These are phyloP conservation scores for Tenthredo mesomela DNA, from an alignment of 2,888 invertebrate genomes.

Conservation along the genomic window DNA sequence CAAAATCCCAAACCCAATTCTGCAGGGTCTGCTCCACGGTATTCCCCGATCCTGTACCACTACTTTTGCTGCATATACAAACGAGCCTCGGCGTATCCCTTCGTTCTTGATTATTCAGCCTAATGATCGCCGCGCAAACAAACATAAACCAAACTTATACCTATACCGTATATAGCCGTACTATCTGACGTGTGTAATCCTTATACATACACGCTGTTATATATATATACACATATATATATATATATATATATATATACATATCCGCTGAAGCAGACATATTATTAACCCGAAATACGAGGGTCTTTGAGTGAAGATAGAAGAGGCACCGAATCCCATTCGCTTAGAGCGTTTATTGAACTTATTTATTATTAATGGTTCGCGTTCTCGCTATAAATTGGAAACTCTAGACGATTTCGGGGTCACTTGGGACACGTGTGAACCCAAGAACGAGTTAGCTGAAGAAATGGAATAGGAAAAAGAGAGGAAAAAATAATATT, in stretches of 20 bases:
- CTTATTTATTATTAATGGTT: constrained; percentile 38
- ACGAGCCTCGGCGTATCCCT: constrained; percentile 22
- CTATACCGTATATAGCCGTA: no score
- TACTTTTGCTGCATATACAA: constrained; percentile 13
- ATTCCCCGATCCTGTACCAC: not conserved
- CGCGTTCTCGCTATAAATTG: not conserved
- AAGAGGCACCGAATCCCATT: constrained; percentile 14
- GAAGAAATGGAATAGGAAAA: not conserved
- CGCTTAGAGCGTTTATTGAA: constrained; percentile 29
- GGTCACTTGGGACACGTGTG: constrained; percentile 9
- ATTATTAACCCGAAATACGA: constrained; percentile 38
- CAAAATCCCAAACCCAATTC: constrained; percentile 17
- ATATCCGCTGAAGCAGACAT: constrained; percentile 11
- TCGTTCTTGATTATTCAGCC: constrained; percentile 57
- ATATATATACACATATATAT: not conserved
- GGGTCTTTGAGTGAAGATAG: not conserved
- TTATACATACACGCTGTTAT: not conserved
- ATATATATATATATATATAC: not conserved
- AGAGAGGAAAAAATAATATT: not conserved
- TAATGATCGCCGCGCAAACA: constrained; percentile 62
- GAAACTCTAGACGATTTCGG: constrained; percentile 1
- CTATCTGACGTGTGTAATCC: constrained; percentile 6
- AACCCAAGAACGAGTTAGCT: not conserved
- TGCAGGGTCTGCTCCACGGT: constrained; percentile 30
- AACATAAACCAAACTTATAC: constrained; percentile 49